A percentile compares a stretch with the other conserved stretches of the same genome.
Conservation (phyloP, 1,140 invertebrate species). For the Drosophila repleta region DNA sequence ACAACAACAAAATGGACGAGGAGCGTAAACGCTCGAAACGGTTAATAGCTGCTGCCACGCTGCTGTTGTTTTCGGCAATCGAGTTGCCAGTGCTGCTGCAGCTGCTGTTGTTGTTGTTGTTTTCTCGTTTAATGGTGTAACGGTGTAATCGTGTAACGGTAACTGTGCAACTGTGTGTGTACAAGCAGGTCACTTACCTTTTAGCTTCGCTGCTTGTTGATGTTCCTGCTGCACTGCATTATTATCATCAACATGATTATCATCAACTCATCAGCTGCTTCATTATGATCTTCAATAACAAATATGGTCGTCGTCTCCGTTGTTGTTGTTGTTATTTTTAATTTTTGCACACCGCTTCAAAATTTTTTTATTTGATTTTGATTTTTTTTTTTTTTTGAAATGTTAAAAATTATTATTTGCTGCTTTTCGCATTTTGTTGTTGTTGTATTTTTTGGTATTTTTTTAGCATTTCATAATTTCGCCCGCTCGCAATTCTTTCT, state of each 20-base stretch:
- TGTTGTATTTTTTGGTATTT: no score
- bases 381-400: not conserved
- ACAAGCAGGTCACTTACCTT: slow-evolving; percentile 73
- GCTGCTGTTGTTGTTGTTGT: slow-evolving; percentile 1
- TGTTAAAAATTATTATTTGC: slow-evolving; percentile 29
- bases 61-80: slow-evolving; percentile 2
- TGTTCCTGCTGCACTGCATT: slow-evolving; percentile 25
- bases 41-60: slow-evolving; percentile 44
- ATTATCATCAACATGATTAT: slow-evolving; percentile 11
- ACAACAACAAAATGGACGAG: not conserved
- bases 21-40: not conserved
- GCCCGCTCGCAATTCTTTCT: slow-evolving; percentile 31
- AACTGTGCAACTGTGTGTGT: not conserved
- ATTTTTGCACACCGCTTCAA: slow-evolving; percentile 49
- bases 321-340: slow-evolving; percentile 8
- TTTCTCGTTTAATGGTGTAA: slow-evolving; percentile 1
- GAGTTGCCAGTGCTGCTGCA: no score
- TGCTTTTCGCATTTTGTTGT: slow-evolving; percentile 14
- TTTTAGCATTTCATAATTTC: slow-evolving; percentile 19
- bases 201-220: slow-evolving; percentile 22
- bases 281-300: slow-evolving; percentile 12
- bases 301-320: not conserved
- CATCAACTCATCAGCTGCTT: not conserved
- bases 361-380: not conserved
- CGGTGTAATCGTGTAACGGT: slow-evolving; percentile 7